Conservation (phyloP, 2,888 invertebrate genomes). For the Chrysomela aeneicollis region DNA sequence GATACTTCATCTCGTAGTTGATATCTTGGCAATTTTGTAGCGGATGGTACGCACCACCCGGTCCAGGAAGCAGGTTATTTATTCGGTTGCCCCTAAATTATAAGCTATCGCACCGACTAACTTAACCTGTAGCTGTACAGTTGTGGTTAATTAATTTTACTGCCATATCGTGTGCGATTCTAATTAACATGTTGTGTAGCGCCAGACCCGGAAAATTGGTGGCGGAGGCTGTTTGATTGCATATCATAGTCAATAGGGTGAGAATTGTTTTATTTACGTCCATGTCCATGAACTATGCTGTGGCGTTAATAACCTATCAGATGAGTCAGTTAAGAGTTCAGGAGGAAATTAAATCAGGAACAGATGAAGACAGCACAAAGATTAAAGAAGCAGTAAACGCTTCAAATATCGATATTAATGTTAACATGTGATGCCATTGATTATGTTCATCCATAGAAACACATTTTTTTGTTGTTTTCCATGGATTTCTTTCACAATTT, state of each 20-base stretch:
- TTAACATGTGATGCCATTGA: too few relatives aligned
- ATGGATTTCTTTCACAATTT: too few relatives aligned
- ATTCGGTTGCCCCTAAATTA: slow-evolving; percentile 23
- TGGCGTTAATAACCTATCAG: too few relatives aligned
- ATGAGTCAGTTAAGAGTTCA: too few relatives aligned
- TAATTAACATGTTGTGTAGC: slow-evolving; percentile 26
- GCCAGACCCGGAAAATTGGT: slow-evolving; percentile 15
- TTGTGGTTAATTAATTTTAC: slow-evolving; percentile 33
- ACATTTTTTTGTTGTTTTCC: too few relatives aligned
- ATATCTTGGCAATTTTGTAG: background rate
- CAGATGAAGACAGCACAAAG: too few relatives aligned
- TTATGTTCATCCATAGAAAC: too few relatives aligned
- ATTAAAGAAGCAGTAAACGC: too few relatives aligned
- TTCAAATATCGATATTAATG: too few relatives aligned
- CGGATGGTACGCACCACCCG: slow-evolving; percentile 3
- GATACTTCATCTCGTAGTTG: background rate
- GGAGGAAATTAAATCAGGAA: too few relatives aligned
- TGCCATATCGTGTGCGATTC: slow-evolving; percentile 26
- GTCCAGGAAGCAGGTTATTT: background rate
- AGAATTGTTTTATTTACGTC: too few relatives aligned
- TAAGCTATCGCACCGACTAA: slow-evolving; percentile 25
- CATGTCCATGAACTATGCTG: too few relatives aligned
- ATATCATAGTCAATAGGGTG: background rate
- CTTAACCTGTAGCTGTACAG: slow-evolving; percentile 27
- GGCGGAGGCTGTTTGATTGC: slow-evolving; percentile 10